A percentile compares a stretch with the other conserved stretches of the same genome.
Evolutionary conservation across 1,140 invertebrate species (phyloP).

Genomic region (Aphis gossypii): DNA sequence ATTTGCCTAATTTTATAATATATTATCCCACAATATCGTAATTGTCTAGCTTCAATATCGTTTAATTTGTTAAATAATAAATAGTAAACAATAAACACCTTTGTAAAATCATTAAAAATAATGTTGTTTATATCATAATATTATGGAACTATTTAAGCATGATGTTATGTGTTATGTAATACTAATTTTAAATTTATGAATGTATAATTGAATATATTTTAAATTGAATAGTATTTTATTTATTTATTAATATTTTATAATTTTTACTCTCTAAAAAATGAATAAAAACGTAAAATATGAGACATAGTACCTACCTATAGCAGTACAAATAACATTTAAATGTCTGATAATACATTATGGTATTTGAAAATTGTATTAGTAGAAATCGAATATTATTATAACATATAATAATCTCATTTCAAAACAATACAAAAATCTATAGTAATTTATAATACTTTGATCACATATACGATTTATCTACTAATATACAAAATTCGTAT

Average conservation of each 20-base stretch:
- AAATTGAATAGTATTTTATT: neutral
- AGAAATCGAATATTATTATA: neutral
- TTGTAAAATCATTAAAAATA: neutral
- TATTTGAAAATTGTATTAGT: neutral
- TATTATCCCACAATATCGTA: neutral
- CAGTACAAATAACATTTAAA: neutral
- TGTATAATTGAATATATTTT: neutral
- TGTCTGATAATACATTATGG: neutral
- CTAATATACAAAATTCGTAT: neutral
- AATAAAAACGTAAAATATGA: neutral
- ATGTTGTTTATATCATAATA: neutral
- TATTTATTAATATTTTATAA: neutral
- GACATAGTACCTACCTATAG: neutral
- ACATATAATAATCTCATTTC: neutral
- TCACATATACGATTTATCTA: neutral
- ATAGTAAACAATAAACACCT: neutral
- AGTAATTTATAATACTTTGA: neutral
- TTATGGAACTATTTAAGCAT: neutral
- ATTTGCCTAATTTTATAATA: neutral
- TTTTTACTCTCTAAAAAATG: neutral
- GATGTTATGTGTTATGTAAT: neutral
- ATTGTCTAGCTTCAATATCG: neutral
- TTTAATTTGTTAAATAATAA: neutral
- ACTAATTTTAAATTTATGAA: neutral
- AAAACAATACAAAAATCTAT: neutral